These are phyloP conservation scores for Intellagama lesueurii DNA, from an alignment of 2,797 vertebrate species.

Conservation along the genomic window DNA sequence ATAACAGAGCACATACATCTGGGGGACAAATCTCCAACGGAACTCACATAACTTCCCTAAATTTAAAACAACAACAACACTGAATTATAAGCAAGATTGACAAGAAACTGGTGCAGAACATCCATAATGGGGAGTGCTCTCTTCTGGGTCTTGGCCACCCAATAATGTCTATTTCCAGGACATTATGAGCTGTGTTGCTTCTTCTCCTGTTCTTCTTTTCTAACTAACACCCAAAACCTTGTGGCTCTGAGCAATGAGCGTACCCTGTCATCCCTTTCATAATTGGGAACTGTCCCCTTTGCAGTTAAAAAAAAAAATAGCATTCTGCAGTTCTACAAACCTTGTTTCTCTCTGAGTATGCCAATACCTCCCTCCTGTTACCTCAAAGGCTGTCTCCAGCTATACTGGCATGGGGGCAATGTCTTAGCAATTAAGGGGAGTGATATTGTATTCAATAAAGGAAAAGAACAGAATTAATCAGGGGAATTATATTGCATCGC, in stretches of 20 bases:
- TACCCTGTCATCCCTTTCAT: not conserved
- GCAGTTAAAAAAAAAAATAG: not conserved
- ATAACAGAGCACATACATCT: no score
- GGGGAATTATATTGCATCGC: not conserved
- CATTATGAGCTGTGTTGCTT: not conserved
- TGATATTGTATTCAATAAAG: not conserved
- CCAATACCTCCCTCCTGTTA: not conserved
- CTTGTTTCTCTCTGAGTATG: not conserved
- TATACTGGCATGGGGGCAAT: not conserved
- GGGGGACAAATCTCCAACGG: no score
- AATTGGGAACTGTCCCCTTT: not conserved
- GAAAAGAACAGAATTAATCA: slow-evolving; percentile 14
- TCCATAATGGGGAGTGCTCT: no score
- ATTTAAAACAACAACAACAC: no score
- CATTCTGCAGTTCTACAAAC: not conserved
- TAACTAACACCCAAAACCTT: not conserved
- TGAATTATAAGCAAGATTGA: no score
- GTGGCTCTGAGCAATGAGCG: not conserved
- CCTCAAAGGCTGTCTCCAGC: no score
- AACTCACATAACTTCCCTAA: no score
- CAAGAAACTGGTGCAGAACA: no score
- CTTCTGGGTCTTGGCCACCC: no score
- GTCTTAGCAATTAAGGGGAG: no score
- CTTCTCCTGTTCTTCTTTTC: no score
- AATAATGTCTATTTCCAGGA: not conserved